Conservation (phyloP, 2,113 vertebrate species). For the Procapra przewalskii region DNA sequence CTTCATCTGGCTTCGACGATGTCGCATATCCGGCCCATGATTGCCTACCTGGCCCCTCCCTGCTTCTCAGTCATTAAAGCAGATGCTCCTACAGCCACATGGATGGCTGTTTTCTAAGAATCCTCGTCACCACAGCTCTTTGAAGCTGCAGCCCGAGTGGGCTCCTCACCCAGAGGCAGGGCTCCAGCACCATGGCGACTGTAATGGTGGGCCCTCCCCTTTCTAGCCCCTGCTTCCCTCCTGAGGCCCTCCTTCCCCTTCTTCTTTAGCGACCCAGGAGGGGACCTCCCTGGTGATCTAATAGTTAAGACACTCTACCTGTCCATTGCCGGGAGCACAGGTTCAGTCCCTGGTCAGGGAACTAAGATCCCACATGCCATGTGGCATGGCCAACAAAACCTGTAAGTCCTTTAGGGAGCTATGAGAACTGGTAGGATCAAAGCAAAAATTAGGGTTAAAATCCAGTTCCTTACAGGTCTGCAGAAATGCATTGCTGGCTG, state of each 20-base stretch:
- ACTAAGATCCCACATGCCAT: neutral
- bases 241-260: neutral
- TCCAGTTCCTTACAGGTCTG: slow-evolving; percentile 28
- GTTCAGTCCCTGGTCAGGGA: neutral
- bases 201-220: neutral
- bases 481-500: slow-evolving; percentile 38
- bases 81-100: neutral
- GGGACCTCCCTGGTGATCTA: neutral
- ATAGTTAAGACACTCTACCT: neutral
- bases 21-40: slow-evolving; percentile 17
- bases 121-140: neutral
- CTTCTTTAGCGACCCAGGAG: neutral
- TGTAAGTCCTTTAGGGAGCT: neutral
- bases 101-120: slow-evolving; percentile 67
- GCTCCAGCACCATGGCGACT: neutral
- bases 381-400: neutral
- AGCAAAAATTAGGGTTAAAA: slow-evolving; percentile 45
- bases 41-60: slow-evolving; percentile 24
- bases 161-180: fast-evolving
- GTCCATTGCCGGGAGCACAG: neutral
- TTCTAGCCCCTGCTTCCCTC: neutral
- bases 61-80: neutral
- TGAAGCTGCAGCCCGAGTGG: neutral
- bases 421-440: neutral
- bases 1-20: slow-evolving; percentile 51